Percentiles rank a stretch among this genome's conserved stretches.
phyloP scores from a whole-genome alignment of 2,797 vertebrate genomes.

The Rallus crepitans region DNA sequence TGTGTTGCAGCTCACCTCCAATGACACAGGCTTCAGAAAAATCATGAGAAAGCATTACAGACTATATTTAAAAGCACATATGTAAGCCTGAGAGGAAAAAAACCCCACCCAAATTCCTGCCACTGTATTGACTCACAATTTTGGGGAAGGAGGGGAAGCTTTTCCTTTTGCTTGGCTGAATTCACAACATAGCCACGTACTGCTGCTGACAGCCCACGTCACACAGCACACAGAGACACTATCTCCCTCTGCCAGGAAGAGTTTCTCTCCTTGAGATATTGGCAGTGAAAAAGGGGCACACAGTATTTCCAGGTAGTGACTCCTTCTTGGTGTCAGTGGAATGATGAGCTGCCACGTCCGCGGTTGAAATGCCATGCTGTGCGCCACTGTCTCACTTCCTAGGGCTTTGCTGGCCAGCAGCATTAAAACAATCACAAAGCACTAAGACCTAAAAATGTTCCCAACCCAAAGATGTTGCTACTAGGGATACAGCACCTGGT shows the following conservation, averaged over 20 bases:
- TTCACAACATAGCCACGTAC: neutral
- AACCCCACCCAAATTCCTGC: neutral
- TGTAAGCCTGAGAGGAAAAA: neutral
- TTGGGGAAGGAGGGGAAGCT: neutral
- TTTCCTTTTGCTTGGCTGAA: neutral
- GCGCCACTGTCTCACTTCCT: neutral
- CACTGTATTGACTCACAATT: neutral
- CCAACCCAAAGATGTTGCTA: neutral
- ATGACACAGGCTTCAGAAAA: neutral
- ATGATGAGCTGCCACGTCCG: accelerated
- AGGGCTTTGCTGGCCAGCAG: accelerated
- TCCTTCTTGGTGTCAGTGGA: accelerated
- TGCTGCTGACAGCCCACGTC: neutral
- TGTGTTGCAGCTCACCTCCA: neutral
- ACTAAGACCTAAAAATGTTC: neutral
- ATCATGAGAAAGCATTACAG: neutral
- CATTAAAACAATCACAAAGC: neutral
- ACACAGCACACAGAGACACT: accelerated
- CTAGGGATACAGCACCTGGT: accelerated
- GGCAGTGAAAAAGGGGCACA: neutral
- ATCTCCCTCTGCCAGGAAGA: neutral
- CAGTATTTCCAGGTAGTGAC: neutral
- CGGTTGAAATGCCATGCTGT: accelerated
- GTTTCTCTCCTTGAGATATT: neutral
- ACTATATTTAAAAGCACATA: neutral